Evolutionary conservation across 2,113 vertebrate species (phyloP), one percentile per base, ranked within the genome.

Genomic region (Hippolais icterina): DNA sequence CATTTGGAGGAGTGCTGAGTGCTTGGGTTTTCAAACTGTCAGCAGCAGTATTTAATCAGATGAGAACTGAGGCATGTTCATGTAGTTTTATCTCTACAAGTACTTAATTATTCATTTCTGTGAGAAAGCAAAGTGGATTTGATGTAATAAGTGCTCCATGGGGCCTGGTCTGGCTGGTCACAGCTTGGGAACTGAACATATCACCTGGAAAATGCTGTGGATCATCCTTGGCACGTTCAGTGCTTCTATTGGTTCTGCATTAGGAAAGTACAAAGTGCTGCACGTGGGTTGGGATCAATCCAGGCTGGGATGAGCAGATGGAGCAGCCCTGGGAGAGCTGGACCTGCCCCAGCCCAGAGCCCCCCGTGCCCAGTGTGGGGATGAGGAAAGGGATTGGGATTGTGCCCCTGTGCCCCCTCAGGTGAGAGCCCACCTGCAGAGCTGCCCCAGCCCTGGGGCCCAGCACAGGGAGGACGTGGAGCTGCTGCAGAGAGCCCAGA

Each of bases 231-330:
- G 13, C 16, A 15, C 1, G 6, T 35, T 59, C 85, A 66, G 22
- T 47, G 35, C 39, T 47, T 75, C 12, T 3, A 0, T 1, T 66
- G 35, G 5, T n/a, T 78, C 60, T 81, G 75, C 27, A 17, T 54
- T 33, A 49, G 74, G 28, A 23, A 33, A 42, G 24, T 4, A 35
- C 11, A 15, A 11, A 79, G 17, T 27, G 50, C 66, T 49, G 41
- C 54, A 11, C 19, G 5, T 6, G 29, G 6, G 2, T 1, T 10
- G 6, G 66, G 15, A 27, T 50, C 35, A 7, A 0, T 15, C 76
- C 76, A 65, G 76, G 57, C 76, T 72, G 75, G 75, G 29, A 35
- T 41, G 65, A 47, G 65, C 56, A 63, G 49, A 47, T 9, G 74
- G 85, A 63, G 56, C 64, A 79, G 74, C 74, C 23, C 64, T 70